These are phyloP conservation scores for Gnathonemus longibarbis DNA, from an alignment of 2,113 vertebrate genomes.

Conservation along the genomic window DNA sequence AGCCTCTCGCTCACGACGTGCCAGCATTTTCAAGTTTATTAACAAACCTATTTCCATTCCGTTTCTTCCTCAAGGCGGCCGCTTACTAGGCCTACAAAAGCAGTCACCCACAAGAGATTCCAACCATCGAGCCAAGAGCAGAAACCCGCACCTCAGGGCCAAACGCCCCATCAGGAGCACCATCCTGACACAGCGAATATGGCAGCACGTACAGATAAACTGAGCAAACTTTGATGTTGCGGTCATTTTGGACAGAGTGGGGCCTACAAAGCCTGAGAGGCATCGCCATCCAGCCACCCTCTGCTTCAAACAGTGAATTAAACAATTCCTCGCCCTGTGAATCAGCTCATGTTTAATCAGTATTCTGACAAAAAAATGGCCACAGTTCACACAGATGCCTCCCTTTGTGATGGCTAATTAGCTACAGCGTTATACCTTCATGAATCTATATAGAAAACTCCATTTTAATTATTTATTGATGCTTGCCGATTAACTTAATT, in stretches of 20 bases:
- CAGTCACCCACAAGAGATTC: neutral
- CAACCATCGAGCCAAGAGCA: neutral
- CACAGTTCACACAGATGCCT: neutral
- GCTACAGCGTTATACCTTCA: neutral
- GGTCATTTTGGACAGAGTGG: neutral
- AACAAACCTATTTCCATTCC: neutral
- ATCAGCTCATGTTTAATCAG: neutral
- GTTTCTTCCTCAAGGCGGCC: neutral
- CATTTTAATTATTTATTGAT: neutral
- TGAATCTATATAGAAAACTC: neutral
- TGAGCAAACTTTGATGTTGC: neutral
- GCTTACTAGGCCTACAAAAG: neutral
- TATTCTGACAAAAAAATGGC: neutral
- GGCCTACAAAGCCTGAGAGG: neutral
- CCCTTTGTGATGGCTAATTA: neutral
- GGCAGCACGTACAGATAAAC: neutral
- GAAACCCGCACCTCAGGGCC: neutral
- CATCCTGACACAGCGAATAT: neutral
- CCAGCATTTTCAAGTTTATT: neutral
- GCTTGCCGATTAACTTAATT: neutral
- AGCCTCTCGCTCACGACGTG: neutral
- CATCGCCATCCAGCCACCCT: neutral
- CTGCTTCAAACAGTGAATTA: neutral
- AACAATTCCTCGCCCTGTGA: neutral
- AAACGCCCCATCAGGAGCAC: neutral